Evolutionary conservation across 2,113 vertebrate genomes (phyloP), one percentile per base, ranked within the genome.

Genomic region (Gallinago paraguaiae): DNA sequence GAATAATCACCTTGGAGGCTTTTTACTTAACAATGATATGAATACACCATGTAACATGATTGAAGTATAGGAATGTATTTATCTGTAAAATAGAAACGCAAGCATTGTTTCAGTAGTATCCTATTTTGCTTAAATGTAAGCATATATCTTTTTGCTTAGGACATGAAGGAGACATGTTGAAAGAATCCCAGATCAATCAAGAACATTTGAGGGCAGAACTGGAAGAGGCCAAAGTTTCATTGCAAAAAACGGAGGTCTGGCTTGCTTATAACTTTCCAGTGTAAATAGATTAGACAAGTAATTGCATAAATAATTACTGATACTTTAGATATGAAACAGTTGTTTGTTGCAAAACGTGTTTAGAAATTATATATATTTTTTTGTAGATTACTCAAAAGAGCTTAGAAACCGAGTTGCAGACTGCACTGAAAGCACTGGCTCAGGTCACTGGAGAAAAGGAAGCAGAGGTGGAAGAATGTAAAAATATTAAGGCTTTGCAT

Each of bases 381-480:
- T 82, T 94, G 93, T 86, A 99, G 99, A 96, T 89, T 97, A 78
- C 94, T 79, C 90, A 91, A 20, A 98, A 98, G 69, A 92, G 31
- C 79, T 97, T 98, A 88, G 96, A 98, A 96, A 96, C 93, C 6
- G 95, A 97, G 65, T 95, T 99, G 91, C 97, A 98, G 79, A 86
- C 95, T 93, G 96, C 93, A 86, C 81, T 97, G 96, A 95, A 97
- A 92, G 96, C 97, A 80, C 94, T 98, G 96, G 86, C 82, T 92
- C 95, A 98, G 51, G 94, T 98, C 51, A 98, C 98, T 65, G 88
- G 86, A 96, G 98, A 98, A 96, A 99, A 98, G 96, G 98, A 98
- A 85, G 79, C 87, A 37, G 97, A 96, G 74, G 59, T 98, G 75
- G 97, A 98, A 91, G 98, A 99, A 94, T 94, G 98, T 95, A 96